A percentile compares a stretch with the other conserved stretches of the same genome.
Evolutionary conservation across 2,113 vertebrate species (phyloP).

Genomic region (Pachypanchax playfairii): DNA sequence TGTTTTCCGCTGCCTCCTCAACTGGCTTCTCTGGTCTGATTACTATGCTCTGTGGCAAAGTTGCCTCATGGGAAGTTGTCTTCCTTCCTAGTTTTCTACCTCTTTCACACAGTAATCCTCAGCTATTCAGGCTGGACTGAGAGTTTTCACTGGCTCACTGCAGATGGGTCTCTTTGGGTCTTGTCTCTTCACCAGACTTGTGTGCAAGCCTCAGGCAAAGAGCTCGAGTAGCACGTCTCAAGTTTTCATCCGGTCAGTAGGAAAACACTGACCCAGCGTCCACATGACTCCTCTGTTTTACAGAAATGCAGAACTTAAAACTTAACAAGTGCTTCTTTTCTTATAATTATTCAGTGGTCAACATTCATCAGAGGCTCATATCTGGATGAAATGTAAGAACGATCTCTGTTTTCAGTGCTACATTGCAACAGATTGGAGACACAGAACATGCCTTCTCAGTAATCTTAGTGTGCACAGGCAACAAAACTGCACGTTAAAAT

Average conservation of each 20-base stretch:
- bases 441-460: conserved; percentile 3
- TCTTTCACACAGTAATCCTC: conserved; percentile 23
- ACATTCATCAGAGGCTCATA: not conserved
- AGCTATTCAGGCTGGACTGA: conserved; percentile 10
- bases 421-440: too few relatives aligned
- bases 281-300: not conserved
- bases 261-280: conserved; percentile 2
- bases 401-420: too few relatives aligned
- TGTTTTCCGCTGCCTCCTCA: conserved; percentile 29
- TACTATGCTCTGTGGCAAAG: conserved; percentile 24
- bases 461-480: too few relatives aligned
- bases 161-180: conserved; percentile 15
- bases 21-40: conserved; percentile 17
- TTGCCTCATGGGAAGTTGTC: conserved; percentile 30
- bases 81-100: conserved; percentile 18
- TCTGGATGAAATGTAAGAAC: too few relatives aligned
- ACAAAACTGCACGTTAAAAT: conserved; percentile 8
- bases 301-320: not conserved
- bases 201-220: conserved; percentile 24
- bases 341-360: not conserved
- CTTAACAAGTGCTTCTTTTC: not conserved
- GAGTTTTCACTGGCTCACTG: conserved; percentile 17
- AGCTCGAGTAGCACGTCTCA: not conserved
- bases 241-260: conserved; percentile 8
- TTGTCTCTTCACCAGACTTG: conserved; percentile 4